phyloP scores from a whole-genome alignment of 2,113 vertebrate genomes.

The Plectropomus leopardus region DNA sequence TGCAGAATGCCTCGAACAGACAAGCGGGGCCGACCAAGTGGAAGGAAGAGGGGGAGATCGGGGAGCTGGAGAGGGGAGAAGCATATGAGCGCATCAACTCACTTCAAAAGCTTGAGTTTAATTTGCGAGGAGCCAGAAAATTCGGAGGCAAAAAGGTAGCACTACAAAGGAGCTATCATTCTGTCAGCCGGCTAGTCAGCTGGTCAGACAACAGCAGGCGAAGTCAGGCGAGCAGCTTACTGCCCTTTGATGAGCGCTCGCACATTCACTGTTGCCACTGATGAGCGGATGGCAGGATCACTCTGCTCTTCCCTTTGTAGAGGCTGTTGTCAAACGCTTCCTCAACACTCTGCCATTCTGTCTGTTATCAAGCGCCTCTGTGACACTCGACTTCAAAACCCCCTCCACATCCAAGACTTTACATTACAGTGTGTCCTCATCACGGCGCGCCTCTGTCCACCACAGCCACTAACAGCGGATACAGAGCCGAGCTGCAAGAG shows the following conservation, averaged over 20 bases:
- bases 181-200: constrained; percentile 68
- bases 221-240: constrained; percentile 56
- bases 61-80: constrained; percentile 19
- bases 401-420: constrained; percentile 8
- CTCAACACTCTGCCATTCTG: constrained; percentile 39
- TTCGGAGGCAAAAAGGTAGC: constrained; percentile 56
- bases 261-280: constrained; percentile 47
- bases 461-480: neutral
- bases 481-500: neutral
- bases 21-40: constrained; percentile 41
- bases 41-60: constrained; percentile 30
- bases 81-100: constrained; percentile 50
- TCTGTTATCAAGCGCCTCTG: constrained; percentile 38
- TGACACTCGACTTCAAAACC: constrained; percentile 51
- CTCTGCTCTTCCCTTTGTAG: constrained; percentile 47
- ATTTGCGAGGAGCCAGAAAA: constrained; percentile 68
- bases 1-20: constrained; percentile 61
- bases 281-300: constrained; percentile 37
- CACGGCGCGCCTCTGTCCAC: constrained; percentile 11
- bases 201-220: constrained; percentile 66
- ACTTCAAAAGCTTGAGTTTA: constrained; percentile 70
- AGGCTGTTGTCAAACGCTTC: constrained; percentile 53
- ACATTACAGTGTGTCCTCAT: constrained; percentile 21
- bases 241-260: constrained; percentile 68
- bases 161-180: constrained; percentile 69